A percentile compares a stretch with the other conserved stretches of the same genome.
These are phyloP conservation scores for Heliconius himera DNA, from an alignment of 1,140 invertebrate species.

Conservation along the genomic window DNA sequence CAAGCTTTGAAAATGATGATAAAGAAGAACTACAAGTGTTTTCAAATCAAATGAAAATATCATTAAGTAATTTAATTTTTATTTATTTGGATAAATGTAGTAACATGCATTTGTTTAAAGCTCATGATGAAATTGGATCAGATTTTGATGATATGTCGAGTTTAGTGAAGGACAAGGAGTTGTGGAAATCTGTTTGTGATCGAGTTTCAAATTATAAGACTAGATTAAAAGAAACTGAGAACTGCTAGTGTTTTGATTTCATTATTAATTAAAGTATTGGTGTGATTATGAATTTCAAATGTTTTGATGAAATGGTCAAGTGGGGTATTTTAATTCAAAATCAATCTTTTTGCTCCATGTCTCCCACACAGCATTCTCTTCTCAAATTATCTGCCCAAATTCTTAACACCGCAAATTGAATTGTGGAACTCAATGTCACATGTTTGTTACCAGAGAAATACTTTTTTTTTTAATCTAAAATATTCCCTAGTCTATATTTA, in stretches of 20 bases:
- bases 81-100: constrained; percentile 59
- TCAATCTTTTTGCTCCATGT: too few species aligned
- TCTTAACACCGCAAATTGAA: too few species aligned
- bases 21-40: constrained; percentile 60
- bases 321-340: too few species aligned
- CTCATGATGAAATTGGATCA: constrained; percentile 50
- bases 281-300: neutral
- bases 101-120: constrained; percentile 51
- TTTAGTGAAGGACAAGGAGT: constrained; percentile 47
- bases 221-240: constrained; percentile 60
- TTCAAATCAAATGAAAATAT: constrained; percentile 54
- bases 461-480: neutral
- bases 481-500: neutral
- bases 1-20: constrained; percentile 64
- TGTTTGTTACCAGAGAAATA: too few species aligned
- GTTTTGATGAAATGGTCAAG: neutral
- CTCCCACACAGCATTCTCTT: too few species aligned
- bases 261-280: neutral
- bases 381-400: too few species aligned
- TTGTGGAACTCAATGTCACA: too few species aligned
- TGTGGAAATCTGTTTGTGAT: constrained; percentile 47
- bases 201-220: constrained; percentile 57
- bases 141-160: constrained; percentile 61
- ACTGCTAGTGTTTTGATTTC: constrained; percentile 44
- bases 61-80: constrained; percentile 56